Percentiles rank a stretch among this genome's conserved stretches.
These are phyloP conservation scores for Dipodomys spectabilis DNA, from an alignment of 2,113 vertebrate genomes.

Conservation along the genomic window DNA sequence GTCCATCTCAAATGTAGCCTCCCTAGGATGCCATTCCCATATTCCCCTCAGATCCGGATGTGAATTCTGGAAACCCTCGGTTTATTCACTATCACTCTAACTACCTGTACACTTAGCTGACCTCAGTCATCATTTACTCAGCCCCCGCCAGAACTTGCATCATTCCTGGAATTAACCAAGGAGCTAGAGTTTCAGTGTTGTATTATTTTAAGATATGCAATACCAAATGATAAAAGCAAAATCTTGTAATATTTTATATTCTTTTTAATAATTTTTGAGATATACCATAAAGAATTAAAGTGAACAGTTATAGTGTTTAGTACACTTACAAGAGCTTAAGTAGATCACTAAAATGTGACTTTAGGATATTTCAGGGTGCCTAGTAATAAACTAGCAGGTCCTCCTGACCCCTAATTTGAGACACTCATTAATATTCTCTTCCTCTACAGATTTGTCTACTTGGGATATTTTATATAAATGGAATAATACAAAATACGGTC, in stretches of 20 bases:
- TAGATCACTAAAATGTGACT: conserved; percentile 14
- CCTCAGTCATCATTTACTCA: not conserved
- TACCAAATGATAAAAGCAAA: conserved; percentile 40
- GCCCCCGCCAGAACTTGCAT: not conserved
- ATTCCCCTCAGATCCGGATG: not conserved
- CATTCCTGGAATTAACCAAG: conserved; percentile 3
- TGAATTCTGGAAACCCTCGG: not conserved
- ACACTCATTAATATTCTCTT: not conserved
- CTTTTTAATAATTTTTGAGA: not conserved
- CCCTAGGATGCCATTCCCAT: not conserved
- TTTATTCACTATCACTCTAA: not conserved
- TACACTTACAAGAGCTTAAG: not conserved
- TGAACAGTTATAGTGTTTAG: conserved; percentile 8
- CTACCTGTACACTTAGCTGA: not conserved
- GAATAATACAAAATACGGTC: not conserved
- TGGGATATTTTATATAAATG: conserved; percentile 20
- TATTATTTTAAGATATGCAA: conserved; percentile 26
- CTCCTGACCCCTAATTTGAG: not conserved
- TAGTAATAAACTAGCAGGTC: not conserved
- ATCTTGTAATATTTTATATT: not conserved
- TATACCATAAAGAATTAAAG: conserved; percentile 21
- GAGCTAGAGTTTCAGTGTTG: not conserved
- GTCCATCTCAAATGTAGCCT: not conserved
- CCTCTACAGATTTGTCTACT: conserved; percentile 4
- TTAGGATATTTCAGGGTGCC: not conserved